These are phyloP conservation scores for Nemotelus nigrinus DNA, from an alignment of 2,888 invertebrate species.

Conservation along the genomic window DNA sequence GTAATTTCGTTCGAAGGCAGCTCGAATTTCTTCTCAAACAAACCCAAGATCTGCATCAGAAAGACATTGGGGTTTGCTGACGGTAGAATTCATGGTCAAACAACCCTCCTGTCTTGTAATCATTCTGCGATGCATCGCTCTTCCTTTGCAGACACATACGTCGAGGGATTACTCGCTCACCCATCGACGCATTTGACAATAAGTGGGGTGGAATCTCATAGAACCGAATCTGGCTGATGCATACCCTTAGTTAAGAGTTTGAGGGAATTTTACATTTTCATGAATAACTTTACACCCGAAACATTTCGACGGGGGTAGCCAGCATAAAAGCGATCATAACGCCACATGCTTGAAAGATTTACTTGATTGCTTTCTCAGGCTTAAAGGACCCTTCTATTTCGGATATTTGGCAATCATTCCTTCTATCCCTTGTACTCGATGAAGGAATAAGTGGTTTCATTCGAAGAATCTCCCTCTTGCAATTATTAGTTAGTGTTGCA, in stretches of 20 bases:
- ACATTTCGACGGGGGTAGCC: slow-evolving; percentile 31
- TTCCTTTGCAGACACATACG: not conserved
- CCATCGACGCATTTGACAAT: not conserved
- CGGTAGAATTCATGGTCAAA: slow-evolving; percentile 9
- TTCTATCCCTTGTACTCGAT: not conserved
- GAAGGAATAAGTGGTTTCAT: not conserved
- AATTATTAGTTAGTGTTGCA: slow-evolving; percentile 17
- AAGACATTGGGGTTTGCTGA: slow-evolving; percentile 28
- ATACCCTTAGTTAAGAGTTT: slow-evolving; percentile 34
- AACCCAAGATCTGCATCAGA: slow-evolving; percentile 40
- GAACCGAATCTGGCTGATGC: not conserved
- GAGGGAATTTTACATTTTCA: slow-evolving; percentile 51
- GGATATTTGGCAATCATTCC: slow-evolving; percentile 6
- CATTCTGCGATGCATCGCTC: slow-evolving; percentile 2
- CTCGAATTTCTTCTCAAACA: slow-evolving; percentile 9
- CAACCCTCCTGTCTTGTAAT: slow-evolving; percentile 7
- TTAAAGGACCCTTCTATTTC: slow-evolving; percentile 20
- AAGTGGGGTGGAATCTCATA: not conserved
- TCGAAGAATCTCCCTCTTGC: slow-evolving; percentile 2
- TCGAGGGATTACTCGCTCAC: not conserved
- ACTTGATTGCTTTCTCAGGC: slow-evolving; percentile 49
- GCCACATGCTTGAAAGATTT: slow-evolving; percentile 50
- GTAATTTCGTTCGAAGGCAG: slow-evolving; percentile 47
- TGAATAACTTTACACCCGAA: slow-evolving; percentile 47
- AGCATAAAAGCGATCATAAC: slow-evolving; percentile 47